Base-by-base conservation (phyloP, 2,113 vertebrate genomes). In the Labeo catla region DNA sequence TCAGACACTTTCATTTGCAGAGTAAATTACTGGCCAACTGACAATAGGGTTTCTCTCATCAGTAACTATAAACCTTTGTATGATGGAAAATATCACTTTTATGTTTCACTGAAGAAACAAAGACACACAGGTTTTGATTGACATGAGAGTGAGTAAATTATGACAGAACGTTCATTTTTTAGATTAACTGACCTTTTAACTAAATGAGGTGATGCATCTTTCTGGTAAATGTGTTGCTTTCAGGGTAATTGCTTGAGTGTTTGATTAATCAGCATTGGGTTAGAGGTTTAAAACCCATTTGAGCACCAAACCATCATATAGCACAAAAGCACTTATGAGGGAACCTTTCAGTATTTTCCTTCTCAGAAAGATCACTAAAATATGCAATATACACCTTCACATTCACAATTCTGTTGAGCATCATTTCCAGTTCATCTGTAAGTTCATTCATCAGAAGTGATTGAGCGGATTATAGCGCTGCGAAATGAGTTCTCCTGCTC, bases 401-500 rank as follows among this genome's bases (percentile, higher is more conserved):
- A 52, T n/a, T 16, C 7, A 16, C 49, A 54, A n/a, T 9, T 54
- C 28, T 52, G 23, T 34, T 52, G 47, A 77, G 54, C 47, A 77
- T 36, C 2, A 47, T 54, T 52, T 77, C 47, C 49, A 47, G 23
- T 74, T 76, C 59, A 23, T 28, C 45, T 76, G 72, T 13, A 13
- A 47, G 11, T 76, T 76, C 43, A 49, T 13, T 76, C 72, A 76
- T 76, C 45, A 76, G 43, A 49, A 21, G 72, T 10, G 10, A 47
- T 16, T 47, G 39, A 47, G 72, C 43, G 5, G 72, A 76, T 49
- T 76, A 59, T 59, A 76, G 39, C 8, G 9, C 68, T 21, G 68
- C 11, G 68, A 72, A 39, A 76, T 76, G 72, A 76, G 72, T 76
- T 76, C n/a, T 23, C n/a, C 45, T 66, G 72, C 68, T 66, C 63